Conservation (phyloP, 2,797 vertebrate species). For the Thalassophryne amazonica region DNA sequence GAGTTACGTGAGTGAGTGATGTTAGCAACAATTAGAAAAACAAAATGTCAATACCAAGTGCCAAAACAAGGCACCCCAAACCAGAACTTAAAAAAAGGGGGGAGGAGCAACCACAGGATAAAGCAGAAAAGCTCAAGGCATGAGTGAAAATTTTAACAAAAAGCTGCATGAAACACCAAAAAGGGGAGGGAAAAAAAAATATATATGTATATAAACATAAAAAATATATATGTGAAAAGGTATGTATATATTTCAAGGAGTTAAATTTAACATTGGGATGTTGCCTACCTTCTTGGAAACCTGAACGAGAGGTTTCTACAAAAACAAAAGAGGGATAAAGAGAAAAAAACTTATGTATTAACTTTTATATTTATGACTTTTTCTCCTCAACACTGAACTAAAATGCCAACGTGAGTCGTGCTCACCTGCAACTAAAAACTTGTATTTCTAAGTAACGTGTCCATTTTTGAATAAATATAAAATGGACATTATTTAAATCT, state of each 20-base stretch:
- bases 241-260: constrained; percentile 59
- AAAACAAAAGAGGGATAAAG: constrained; percentile 82
- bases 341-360: constrained; percentile 75
- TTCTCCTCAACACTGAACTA: too few relatives aligned
- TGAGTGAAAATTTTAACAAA: constrained; percentile 63
- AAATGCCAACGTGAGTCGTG: constrained; percentile 12
- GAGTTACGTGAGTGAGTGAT: constrained; percentile 59
- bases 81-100: constrained; percentile 50
- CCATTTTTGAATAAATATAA: too few relatives aligned
- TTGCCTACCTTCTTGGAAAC: constrained; percentile 98
- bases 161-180: constrained; percentile 76
- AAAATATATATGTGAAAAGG: constrained; percentile 68
- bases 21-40: constrained; percentile 37
- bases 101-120: constrained; percentile 61
- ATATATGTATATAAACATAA: constrained; percentile 45
- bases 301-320: constrained; percentile 99
- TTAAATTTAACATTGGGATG: constrained; percentile 74
- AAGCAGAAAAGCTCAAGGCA: constrained; percentile 59
- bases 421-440: constrained; percentile 23
- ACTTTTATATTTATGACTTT: constrained; percentile 41
- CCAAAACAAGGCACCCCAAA: constrained; percentile 70
- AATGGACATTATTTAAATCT: too few relatives aligned
- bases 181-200: constrained; percentile 48
- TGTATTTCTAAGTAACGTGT: too few relatives aligned
- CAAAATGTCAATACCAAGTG: constrained; percentile 24